These are phyloP conservation scores for Drosophila percnosoma DNA, from an alignment of 2,888 invertebrate genomes.

Conservation along the genomic window DNA sequence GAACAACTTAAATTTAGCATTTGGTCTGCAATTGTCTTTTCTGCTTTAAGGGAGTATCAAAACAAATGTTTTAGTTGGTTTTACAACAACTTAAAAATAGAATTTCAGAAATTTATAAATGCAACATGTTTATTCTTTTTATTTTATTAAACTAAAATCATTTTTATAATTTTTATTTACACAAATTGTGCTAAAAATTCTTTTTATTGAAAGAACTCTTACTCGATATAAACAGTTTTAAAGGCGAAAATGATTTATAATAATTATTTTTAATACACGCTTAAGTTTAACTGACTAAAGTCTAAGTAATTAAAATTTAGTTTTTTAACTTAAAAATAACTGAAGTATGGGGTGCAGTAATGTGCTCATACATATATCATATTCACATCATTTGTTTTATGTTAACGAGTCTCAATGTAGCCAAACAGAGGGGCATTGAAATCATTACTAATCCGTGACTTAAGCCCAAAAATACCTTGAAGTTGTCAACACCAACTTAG, in stretches of 20 bases:
- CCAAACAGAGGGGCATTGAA: constrained; percentile 4
- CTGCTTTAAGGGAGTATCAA: background rate
- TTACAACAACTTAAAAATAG: background rate
- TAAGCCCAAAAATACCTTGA: constrained; percentile 35
- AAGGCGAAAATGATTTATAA: background rate
- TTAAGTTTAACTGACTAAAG: background rate
- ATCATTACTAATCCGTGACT: constrained; percentile 16
- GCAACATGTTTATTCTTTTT: too few species aligned
- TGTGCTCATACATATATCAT: constrained; percentile 15
- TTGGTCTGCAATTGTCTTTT: background rate
- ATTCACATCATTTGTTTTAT: constrained; percentile 3
- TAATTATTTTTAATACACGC: background rate
- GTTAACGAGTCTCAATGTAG: background rate
- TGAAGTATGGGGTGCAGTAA: background rate
- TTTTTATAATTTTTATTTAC: too few species aligned
- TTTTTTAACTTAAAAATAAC: background rate
- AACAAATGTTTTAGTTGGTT: background rate
- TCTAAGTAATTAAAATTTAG: background rate
- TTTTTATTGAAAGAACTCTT: too few species aligned
- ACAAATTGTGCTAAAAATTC: too few species aligned
- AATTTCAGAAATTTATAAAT: background rate
- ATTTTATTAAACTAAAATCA: too few species aligned
- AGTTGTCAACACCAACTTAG: constrained; percentile 66
- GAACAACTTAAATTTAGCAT: background rate
- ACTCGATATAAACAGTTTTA: background rate